A percentile compares a stretch with the other conserved stretches of the same genome.
Conservation (phyloP, 2,797 vertebrate species). For the Nannoperca australis region DNA sequence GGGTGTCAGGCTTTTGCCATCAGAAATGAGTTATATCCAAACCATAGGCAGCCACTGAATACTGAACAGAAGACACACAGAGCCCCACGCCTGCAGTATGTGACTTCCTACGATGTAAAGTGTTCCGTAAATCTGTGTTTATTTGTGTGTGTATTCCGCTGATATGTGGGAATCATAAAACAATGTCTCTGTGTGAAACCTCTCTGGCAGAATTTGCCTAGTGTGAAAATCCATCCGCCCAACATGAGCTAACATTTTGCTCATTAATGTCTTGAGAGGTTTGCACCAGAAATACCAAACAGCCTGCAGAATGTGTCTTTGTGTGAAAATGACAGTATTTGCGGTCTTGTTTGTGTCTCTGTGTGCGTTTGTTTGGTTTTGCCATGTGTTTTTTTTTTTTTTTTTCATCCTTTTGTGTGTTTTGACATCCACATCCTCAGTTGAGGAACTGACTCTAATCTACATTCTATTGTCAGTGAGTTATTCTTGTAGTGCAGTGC, state of each 20-base stretch:
- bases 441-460: constrained; percentile 42
- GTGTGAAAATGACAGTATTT: constrained; percentile 44
- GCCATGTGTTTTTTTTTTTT: constrained; percentile 11
- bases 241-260: constrained; percentile 72
- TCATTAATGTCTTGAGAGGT: constrained; percentile 74
- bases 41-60: constrained; percentile 64
- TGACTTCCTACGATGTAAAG: constrained; percentile 37
- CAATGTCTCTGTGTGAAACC: constrained; percentile 72
- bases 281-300: constrained; percentile 60
- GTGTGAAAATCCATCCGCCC: constrained; percentile 75
- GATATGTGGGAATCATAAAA: constrained; percentile 62
- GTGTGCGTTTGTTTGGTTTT: constrained; percentile 44
- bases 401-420: constrained; percentile 44
- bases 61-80: constrained; percentile 55
- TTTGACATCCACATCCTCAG: constrained; percentile 49
- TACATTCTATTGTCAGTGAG: constrained; percentile 39
- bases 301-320: constrained; percentile 54
- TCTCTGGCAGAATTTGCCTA: constrained; percentile 72
- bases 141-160: constrained; percentile 40
- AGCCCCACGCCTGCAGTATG: constrained; percentile 45
- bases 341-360: constrained; percentile 8
- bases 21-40: constrained; percentile 76
- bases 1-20: constrained; percentile 65
- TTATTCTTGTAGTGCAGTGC: constrained; percentile 22
- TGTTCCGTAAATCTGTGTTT: constrained; percentile 59